Evolutionary conservation across 2,797 vertebrate species (phyloP).

Genomic region (Sebastes dallii): DNA sequence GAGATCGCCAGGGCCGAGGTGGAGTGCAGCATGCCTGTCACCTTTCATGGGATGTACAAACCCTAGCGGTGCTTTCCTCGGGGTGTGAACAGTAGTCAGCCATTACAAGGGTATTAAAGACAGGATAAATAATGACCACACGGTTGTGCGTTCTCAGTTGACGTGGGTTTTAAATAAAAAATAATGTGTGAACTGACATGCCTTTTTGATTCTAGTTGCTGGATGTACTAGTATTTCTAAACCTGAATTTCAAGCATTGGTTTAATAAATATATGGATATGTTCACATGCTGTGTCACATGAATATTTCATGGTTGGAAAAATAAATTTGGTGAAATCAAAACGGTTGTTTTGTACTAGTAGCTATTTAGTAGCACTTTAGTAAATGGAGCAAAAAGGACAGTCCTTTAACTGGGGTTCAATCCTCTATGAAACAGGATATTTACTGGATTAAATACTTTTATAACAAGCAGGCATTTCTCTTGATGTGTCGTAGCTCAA

Average conservation of each 20-base stretch:
- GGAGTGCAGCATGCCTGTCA: conserved; percentile 92
- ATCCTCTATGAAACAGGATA: neutral
- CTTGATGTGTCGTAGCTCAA: neutral
- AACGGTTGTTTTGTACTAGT: neutral
- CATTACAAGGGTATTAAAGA: neutral
- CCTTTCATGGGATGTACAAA: conserved; percentile 95
- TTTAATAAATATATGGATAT: conserved; percentile 11
- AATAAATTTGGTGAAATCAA: conserved; percentile 29
- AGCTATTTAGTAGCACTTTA: neutral
- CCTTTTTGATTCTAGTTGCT: neutral
- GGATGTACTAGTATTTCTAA: neutral
- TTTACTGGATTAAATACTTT: neutral
- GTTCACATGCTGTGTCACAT: conserved; percentile 21
- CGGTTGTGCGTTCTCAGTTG: neutral
- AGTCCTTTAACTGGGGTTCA: neutral
- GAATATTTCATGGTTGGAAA: conserved; percentile 21
- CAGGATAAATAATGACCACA: conserved; percentile 8
- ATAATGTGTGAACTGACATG: neutral
- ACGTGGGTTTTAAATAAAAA: neutral
- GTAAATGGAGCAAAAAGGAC: neutral
- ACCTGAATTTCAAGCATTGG: neutral
- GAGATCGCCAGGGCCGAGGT: conserved; percentile 96
- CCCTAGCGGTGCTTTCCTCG: conserved; percentile 47
- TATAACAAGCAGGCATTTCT: neutral
- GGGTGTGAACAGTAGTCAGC: neutral